A percentile compares a stretch with the other conserved stretches of the same genome.
These are phyloP conservation scores for Clarias platycephalus DNA, from an alignment of 2,797 vertebrate genomes.

Conservation along the genomic window DNA sequence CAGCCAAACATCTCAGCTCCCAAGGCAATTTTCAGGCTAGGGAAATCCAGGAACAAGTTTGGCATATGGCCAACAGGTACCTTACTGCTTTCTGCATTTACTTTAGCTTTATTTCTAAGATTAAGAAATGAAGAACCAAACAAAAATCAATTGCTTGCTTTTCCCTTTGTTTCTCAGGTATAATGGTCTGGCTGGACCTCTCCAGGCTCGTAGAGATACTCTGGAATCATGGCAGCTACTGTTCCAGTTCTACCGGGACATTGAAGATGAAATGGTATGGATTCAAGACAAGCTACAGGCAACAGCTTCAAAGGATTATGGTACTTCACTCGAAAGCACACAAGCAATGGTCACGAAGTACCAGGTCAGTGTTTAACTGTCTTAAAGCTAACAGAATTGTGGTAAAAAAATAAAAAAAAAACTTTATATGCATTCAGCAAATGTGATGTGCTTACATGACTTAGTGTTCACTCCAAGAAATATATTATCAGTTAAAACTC, in stretches of 20 bases:
- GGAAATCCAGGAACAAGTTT: constrained; percentile 77
- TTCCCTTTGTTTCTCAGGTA: constrained; percentile 68
- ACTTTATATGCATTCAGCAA: not conserved
- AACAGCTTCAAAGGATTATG: constrained; percentile 71
- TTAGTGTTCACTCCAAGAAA: not conserved
- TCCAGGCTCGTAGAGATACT: constrained; percentile 71
- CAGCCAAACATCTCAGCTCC: constrained; percentile 69
- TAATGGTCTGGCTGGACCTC: constrained; percentile 72
- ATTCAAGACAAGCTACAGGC: constrained; percentile 76
- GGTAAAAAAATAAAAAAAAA: too few relatives aligned
- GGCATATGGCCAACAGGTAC: constrained; percentile 77
- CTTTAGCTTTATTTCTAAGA: not conserved
- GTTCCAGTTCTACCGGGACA: constrained; percentile 81
- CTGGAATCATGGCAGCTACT: constrained; percentile 81
- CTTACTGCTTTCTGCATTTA: not conserved
- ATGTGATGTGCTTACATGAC: not conserved
- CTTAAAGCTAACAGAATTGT: not conserved
- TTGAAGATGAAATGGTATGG: constrained; percentile 84
- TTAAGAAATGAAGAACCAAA: not conserved
- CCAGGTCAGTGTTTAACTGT: constrained; percentile 70
- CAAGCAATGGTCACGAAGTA: constrained; percentile 81
- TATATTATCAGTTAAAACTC: not conserved
- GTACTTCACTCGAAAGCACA: constrained; percentile 71
- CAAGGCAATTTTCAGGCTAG: constrained; percentile 80
- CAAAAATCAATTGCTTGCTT: constrained; percentile 3